Conservation (phyloP, 2,888 invertebrate genomes). For the Morpho helenor region DNA sequence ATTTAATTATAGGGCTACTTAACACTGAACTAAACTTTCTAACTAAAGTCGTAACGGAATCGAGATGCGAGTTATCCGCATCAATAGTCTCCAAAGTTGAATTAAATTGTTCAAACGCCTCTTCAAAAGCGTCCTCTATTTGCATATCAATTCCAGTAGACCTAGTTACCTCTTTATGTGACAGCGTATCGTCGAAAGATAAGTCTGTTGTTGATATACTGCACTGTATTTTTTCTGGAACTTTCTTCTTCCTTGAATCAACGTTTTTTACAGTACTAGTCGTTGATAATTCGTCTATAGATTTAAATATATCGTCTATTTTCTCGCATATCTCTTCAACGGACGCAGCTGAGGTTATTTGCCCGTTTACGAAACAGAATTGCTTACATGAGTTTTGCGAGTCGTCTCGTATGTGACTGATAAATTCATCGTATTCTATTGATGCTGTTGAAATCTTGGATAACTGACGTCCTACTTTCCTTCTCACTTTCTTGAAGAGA, state of each 20-base stretch:
- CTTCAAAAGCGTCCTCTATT: slow-evolving; percentile 66
- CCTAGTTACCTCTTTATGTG: slow-evolving; percentile 35
- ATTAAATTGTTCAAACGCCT: slow-evolving; percentile 56
- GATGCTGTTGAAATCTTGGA: slow-evolving; percentile 43
- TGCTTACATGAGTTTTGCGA: slow-evolving; percentile 39
- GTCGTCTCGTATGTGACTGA: slow-evolving; percentile 44
- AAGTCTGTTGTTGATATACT: slow-evolving; percentile 55
- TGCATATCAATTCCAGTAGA: slow-evolving; percentile 50
- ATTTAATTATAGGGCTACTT: slow-evolving; percentile 44
- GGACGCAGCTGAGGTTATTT: slow-evolving; percentile 57
- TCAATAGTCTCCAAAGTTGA: slow-evolving; percentile 42
- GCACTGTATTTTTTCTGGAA: slow-evolving; percentile 55
- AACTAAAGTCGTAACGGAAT: slow-evolving; percentile 61
- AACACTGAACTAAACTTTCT: slow-evolving; percentile 55
- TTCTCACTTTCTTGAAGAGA: slow-evolving; percentile 52
- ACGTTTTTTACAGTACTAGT: slow-evolving; percentile 41
- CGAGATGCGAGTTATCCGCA: slow-evolving; percentile 37
- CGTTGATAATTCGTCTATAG: slow-evolving; percentile 57
- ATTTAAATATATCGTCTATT: slow-evolving; percentile 64
- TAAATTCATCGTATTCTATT: slow-evolving; percentile 55
- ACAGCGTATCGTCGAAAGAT: slow-evolving; percentile 58
- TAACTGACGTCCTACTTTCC: slow-evolving; percentile 44
- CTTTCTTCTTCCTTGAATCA: slow-evolving; percentile 29
- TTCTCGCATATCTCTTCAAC: slow-evolving; percentile 60
- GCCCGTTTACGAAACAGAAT: slow-evolving; percentile 52